Base-by-base conservation (phyloP, 2,113 vertebrate species). In the Aplodontia rufa region DNA sequence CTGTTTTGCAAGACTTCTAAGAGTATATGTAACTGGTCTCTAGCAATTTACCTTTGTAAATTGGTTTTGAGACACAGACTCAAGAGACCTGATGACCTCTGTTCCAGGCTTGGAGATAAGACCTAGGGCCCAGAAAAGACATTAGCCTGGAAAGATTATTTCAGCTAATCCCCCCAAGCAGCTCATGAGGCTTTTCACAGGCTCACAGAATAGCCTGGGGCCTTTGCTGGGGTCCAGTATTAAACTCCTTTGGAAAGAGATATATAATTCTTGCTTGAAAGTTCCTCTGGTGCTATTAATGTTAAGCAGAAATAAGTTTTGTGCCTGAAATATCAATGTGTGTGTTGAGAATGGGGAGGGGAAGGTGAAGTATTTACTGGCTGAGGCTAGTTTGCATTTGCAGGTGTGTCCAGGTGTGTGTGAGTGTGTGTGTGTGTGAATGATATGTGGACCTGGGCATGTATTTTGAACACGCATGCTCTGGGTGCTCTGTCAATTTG, bases 121-220 rank as follows among this genome's bases (percentile, higher is more conserved):
- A 90, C 64, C 60, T 60, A 47, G 71, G 22, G 76, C 62, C 49
- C n/a, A 82, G 71, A 90, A 92, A 97, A 96, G 32, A 45, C 85
- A 92, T 78, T 96, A 84, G 47, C 55, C 91, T 95, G 82, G 83
- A 93, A 97, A 93, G n/a, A 93, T 93, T 95, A 89, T 89, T 95
- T 91, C 83, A 74, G n/a, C 35, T 96, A 96, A 95, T 86, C 64
- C 60, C 64, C 16, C 47, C 85, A 94, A 91, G 49, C n/a, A 91
- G 78, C n/a, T 90, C 74, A 53, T 71, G 80, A 89, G 62, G 90
- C 84, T 93, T 97, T 97, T 86, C 68, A 90, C 45, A 87, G 76
- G 83, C 62, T 96, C 68, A 91, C 8, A 62, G 92, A 94, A 71
- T 94, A 93, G 78, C 68, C 64, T 85, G 62, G 40, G 87, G 74